Evolutionary conservation across 2,113 vertebrate species (phyloP).

Genomic region (Dipodomys spectabilis): DNA sequence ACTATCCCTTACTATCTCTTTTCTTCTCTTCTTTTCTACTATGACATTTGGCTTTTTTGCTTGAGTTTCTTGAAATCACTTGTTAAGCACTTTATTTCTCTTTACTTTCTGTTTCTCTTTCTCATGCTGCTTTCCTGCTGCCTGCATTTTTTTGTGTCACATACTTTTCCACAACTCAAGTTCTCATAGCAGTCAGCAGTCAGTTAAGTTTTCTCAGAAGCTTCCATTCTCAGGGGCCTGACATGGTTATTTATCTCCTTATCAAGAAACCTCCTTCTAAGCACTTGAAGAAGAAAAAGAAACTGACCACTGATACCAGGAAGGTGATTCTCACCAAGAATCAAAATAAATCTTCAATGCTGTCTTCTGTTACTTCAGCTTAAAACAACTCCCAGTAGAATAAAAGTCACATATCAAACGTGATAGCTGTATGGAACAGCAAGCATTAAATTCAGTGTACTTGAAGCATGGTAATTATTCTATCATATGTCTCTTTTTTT

Average conservation of each 20-base stretch:
- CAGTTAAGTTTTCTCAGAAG: neutral
- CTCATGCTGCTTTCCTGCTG: neutral
- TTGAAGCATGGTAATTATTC: neutral
- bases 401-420: neutral
- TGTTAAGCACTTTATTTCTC: neutral
- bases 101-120: neutral
- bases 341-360: constrained; percentile 12
- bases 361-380: neutral
- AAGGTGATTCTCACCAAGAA: constrained; percentile 31
- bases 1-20: neutral
- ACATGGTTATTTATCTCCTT: neutral
- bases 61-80: neutral
- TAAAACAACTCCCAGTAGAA: neutral
- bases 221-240: neutral
- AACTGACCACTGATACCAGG: neutral
- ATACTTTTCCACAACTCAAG: neutral
- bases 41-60: no score
- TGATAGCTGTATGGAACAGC: neutral
- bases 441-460: constrained; percentile 32
- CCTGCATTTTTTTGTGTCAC: neutral
- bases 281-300: constrained; percentile 37
- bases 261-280: neutral
- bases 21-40: neutral
- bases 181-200: no score
- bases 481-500: constrained; percentile 25